Base-by-base conservation (phyloP, 2,888 invertebrate species). In the Ochropleura plecta region DNA sequence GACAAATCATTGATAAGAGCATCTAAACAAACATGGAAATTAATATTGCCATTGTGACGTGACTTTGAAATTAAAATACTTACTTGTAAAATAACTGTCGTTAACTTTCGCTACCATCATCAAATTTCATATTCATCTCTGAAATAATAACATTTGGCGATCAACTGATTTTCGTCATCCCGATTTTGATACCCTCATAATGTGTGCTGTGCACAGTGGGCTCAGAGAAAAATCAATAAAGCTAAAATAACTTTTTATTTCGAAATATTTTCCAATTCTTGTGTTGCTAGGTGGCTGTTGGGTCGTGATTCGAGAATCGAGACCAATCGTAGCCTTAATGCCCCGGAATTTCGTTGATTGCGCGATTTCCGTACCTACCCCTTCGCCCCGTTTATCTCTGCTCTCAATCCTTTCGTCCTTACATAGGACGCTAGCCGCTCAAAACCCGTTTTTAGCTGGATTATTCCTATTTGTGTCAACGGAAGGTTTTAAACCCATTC, bases 281-380 rank as follows among this genome's bases (percentile, higher is more conserved):
- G 53, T 55, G 30, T 57, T 40, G 51, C 60, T 65, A 59, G 46
- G 48, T 72, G 40, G 14, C 67, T 79, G 51, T 63, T 76, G n/a
- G 46, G 14, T 62, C 44, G 76, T 68, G 68, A 78, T 79, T 81
- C 69, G 64, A 68, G 49, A 76, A 76, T 81, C 70, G 78, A 70
- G 73, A 68, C 60, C 74, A 67, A 69, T 79, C 78, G 55, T 67
- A 79, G 62, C 75, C 81, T 79, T 90, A 91, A 91, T 90, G 88
- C 88, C 9, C 84, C 88, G 90, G 91, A 90, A 91, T 90, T 85
- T 85, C 84, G 85, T 88, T 88, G 91, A 92, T 92, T 91, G 90
- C 86, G 73, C 86, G 84, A 91, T 92, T 91, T 91, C 88, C 90
- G 86, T 82, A 87, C 82, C 87, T 82, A 87, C 82, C 87, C 86